A percentile compares a stretch with the other conserved stretches of the same genome.
Conservation (phyloP, 2,888 invertebrate species). For the Cacoxenus indagator region DNA sequence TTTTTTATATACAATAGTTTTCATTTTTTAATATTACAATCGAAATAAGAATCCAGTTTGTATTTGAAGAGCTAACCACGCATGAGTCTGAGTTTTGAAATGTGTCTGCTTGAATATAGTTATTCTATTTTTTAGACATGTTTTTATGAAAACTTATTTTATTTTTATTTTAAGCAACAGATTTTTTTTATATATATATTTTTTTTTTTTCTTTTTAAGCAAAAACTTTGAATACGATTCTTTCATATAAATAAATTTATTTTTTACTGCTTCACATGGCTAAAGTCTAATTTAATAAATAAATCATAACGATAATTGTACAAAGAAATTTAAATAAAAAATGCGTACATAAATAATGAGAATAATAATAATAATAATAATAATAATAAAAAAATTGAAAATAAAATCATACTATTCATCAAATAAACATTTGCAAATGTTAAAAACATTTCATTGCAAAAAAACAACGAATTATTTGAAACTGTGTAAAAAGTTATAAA, state of each 20-base stretch:
- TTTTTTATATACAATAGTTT: not conserved
- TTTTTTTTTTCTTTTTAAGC: conserved; percentile 21
- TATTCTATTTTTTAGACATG: not conserved
- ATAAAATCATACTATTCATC: conserved; percentile 46
- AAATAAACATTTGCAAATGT: conserved; percentile 24
- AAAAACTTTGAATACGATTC: conserved; percentile 69
- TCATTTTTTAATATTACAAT: not conserved
- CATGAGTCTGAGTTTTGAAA: not conserved
- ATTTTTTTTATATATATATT: conserved; percentile 41
- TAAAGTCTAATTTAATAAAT: conserved; percentile 39
- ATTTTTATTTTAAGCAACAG: conserved; percentile 37
- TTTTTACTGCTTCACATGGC: conserved; percentile 29
- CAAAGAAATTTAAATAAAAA: conserved; percentile 19
- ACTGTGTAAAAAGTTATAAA: conserved; percentile 28
- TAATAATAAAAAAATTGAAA: conserved; percentile 25
- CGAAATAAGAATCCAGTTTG: not conserved
- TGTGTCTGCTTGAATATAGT: not conserved
- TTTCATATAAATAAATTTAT: conserved; percentile 33
- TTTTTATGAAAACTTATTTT: conserved; percentile 2
- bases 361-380: not conserved
- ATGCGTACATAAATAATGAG: not conserved
- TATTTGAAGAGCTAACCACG: not conserved
- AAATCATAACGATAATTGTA: conserved; percentile 15
- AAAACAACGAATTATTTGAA: not conserved
- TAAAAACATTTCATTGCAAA: conserved; percentile 25